Evolutionary conservation across 2,797 vertebrate genomes (phyloP), one percentile per base, ranked within the genome.

Genomic region (Chromis chromis): DNA sequence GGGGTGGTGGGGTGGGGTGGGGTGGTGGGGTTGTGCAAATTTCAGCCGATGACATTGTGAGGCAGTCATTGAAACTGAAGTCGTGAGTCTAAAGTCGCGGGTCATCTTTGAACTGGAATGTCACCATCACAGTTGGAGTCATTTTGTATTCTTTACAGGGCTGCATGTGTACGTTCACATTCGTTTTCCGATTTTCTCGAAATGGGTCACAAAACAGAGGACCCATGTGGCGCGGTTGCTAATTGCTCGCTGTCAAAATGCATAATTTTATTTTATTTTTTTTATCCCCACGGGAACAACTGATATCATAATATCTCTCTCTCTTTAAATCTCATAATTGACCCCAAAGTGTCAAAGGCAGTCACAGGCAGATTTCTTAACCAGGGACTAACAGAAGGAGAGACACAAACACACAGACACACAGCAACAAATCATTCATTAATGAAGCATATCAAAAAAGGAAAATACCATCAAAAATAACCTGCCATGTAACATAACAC

Each of bases 71-170:
- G 82, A 83, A 90, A 87, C 84, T 65, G 75, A 90, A 89, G 81
- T 77, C 65, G 64, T 81, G 75, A 78, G 82, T 71, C 65, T 63
- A 46, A 74, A 75, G 62, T 88, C 61, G 46, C 50, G 66, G 76
- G 85, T 86, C 14, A 40, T 91, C 65, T 87, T 86, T 86, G 81
- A 91, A 87, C 83, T 90, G 92, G 92, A 94, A 94, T 93, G 93
- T 93, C 86, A 81, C 86, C 88, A 79, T 88, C 72, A 69, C 77
- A 86, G 86, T 65, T 61, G 78, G 73, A 85, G 85, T 82, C 21
- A 76, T 82, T 78, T 86, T 67, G 81, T 76, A 48, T 83, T 80
- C 56, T 81, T 67, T 80, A 68, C 48, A 63, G 76, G 80, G 67
- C 55, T 40, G 65, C 4, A 55, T 54, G 62, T 65, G 33, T 53